These are phyloP conservation scores for Adrianichthys oophorus DNA, from an alignment of 2,797 vertebrate species.

Conservation along the genomic window DNA sequence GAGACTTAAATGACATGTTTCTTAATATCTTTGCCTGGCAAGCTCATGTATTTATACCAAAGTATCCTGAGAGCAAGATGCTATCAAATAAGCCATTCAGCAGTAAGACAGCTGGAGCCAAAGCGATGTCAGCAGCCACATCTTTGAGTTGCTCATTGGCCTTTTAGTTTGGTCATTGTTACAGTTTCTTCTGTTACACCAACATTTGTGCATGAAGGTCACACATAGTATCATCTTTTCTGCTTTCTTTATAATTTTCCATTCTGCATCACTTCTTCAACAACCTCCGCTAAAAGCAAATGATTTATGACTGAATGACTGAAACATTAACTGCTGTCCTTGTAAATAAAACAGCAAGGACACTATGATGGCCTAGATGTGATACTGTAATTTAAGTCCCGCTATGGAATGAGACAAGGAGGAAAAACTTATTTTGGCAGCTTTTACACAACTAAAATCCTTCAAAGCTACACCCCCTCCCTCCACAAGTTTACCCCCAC, in stretches of 20 bases:
- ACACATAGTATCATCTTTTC: constrained; percentile 17
- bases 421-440: constrained; percentile 60
- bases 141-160: constrained; percentile 26
- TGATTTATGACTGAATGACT: constrained; percentile 59
- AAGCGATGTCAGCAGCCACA: constrained; percentile 27
- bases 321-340: constrained; percentile 63
- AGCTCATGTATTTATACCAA: constrained; percentile 27
- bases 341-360: constrained; percentile 61
- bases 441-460: constrained; percentile 54
- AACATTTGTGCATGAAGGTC: constrained; percentile 36
- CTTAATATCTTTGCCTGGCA: constrained; percentile 47
- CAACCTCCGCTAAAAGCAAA: constrained; percentile 41
- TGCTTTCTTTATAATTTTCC: constrained; percentile 30
- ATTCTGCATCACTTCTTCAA: constrained; percentile 6
- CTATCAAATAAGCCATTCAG: constrained; percentile 38
- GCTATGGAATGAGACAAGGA: constrained; percentile 42
- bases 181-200: constrained; percentile 26
- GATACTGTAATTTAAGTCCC: constrained; percentile 57
- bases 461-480: constrained; percentile 63
- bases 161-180: constrained; percentile 17
- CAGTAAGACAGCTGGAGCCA: constrained; percentile 26
- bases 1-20: constrained; percentile 58
- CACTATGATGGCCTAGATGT: constrained; percentile 47
- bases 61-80: constrained; percentile 45
- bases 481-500: constrained; percentile 48